phyloP scores from a whole-genome alignment of 2,888 invertebrate genomes.

The Congeria kusceri region DNA sequence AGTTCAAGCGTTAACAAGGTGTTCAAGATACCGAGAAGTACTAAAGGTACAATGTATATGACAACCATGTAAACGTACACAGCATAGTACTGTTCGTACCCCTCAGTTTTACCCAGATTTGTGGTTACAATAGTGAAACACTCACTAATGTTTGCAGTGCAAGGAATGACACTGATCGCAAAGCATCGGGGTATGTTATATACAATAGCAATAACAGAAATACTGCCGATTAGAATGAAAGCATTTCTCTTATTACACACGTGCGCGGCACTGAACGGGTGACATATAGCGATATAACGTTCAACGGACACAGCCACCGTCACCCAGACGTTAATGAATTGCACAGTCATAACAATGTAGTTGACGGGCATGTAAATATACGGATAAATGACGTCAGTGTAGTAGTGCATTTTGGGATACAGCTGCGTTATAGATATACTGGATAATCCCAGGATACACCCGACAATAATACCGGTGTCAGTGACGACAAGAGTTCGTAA shows the following conservation, averaged over 20 bases:
- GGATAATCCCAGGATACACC: slow-evolving; percentile 65
- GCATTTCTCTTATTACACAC: slow-evolving; percentile 77
- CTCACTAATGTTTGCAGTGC: slow-evolving; percentile 3
- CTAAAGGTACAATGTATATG: slow-evolving; percentile 77
- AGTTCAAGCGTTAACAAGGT: slow-evolving; percentile 77
- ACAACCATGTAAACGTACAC: slow-evolving; percentile 74
- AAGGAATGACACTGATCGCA: slow-evolving; percentile 60
- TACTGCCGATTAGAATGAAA: slow-evolving; percentile 70
- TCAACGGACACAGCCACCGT: slow-evolving; percentile 82
- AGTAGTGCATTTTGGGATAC: slow-evolving; percentile 68
- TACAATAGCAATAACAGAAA: slow-evolving; percentile 69
- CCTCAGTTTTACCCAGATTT: slow-evolving; percentile 67
- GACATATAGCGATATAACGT: slow-evolving; percentile 82
- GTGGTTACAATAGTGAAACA: slow-evolving; percentile 65
- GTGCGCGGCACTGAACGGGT: slow-evolving; percentile 79
- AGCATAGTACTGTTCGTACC: slow-evolving; percentile 73
- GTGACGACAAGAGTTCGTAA: slow-evolving; percentile 78
- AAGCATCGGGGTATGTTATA: slow-evolving; percentile 81
- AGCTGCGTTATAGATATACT: slow-evolving; percentile 69
- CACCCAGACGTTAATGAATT: slow-evolving; percentile 82
- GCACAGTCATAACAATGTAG: slow-evolving; percentile 80
- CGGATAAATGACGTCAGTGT: slow-evolving; percentile 76
- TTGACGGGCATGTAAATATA: slow-evolving; percentile 77
- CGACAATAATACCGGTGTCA: slow-evolving; percentile 76
- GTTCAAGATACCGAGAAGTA: slow-evolving; percentile 75